Evolutionary conservation across 2,888 invertebrate species (phyloP), one percentile per base, ranked within the genome.

Genomic region (Malachius bipustulatus): DNA sequence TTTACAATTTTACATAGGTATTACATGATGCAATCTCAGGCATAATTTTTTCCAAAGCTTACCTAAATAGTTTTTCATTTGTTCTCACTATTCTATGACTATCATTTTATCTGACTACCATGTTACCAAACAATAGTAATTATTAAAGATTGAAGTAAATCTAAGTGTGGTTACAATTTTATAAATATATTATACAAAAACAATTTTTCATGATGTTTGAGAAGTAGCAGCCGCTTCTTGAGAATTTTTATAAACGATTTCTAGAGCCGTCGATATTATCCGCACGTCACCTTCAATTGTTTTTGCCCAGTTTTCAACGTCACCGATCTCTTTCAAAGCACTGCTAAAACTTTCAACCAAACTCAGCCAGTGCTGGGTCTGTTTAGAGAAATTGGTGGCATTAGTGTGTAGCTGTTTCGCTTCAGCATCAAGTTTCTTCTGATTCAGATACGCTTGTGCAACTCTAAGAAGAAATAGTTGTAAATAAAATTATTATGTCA

Each of bases 231-330:
- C 6, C n/a, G 24, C 24, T 13, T 70, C 67, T 37, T 69, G 60
- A 1, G 76, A 70, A 14, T 68, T 82, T 70, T 87, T 88, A 59
- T 96, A 94, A 6, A 93, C 93, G 60, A 84, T 79, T 65, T 96
- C 94, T 42, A 98, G 69, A 12, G 94, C 90, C 47, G 82, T 82
- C 4, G 88, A 82, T 44, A 98, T 82, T 2, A 87, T 81, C 55
- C 83, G 77, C 81, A 97, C 89, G 59, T 98, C 98, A 40, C 79
- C 80, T 63, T 98, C 97, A 50, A 98, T 97, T 46, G 88, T 91
- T 45, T 83, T 76, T 0, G 97, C 90, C 97, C 97, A 98, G 60
- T 94, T 97, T 59, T 97, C 94, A 1, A 96, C 94, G 68, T 98
- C 97, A 1, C 98, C 98, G 35, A 98, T 77, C 68, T 98, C 97